Conservation (phyloP, 2,113 vertebrate genomes). For the Euleptes europaea region DNA sequence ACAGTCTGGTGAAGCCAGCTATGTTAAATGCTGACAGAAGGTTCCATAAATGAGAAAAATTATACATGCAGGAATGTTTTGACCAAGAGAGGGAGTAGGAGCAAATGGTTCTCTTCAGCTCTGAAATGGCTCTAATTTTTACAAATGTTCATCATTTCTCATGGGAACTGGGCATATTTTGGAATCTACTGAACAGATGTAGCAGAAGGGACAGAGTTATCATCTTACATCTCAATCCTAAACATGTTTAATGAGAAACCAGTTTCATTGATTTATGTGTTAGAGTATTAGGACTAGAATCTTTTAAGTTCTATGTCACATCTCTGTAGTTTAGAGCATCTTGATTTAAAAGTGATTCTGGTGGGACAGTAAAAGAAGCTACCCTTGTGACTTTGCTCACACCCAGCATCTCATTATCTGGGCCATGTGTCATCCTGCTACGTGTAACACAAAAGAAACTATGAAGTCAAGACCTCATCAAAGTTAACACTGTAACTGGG, state of each 20-base stretch:
- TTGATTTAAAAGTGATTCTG: no score
- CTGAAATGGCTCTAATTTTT: not conserved
- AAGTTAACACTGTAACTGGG: no score
- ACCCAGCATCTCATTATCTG: no score
- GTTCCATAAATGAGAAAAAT: constrained; percentile 15
- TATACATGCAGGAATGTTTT: not conserved
- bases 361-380: no score
- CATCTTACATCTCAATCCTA: not conserved
- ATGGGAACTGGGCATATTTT: not conserved
- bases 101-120: not conserved
- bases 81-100: not conserved
- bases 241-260: not conserved
- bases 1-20: not conserved
- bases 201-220: not conserved
- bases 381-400: no score
- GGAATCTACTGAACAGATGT: not conserved
- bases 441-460: no score
- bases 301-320: not conserved
- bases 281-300: not conserved
- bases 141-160: not conserved
- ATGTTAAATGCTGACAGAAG: constrained; percentile 12
- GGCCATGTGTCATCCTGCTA: no score
- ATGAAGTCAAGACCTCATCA: no score
- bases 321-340: not conserved
- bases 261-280: not conserved